phyloP scores from a whole-genome alignment of 2,888 invertebrate genomes.

The Caenorhabditis sp. region DNA sequence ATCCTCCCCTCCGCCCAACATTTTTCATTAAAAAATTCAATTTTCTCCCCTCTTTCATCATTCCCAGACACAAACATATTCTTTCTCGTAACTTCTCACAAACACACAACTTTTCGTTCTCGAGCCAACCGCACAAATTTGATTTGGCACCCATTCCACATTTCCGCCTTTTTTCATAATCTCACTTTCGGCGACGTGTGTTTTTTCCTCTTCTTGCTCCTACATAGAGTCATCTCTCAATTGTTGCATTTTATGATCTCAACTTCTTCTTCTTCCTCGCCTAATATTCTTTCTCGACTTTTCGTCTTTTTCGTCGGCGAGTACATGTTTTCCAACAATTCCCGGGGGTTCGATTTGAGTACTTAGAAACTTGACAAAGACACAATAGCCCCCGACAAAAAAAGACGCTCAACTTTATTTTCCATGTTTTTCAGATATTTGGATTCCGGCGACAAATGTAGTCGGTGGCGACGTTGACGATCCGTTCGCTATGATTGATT shows the following conservation, averaged over 20 bases:
- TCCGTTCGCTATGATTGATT: constrained; percentile 27
- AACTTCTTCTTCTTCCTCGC: too few species aligned
- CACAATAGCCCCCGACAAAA: not conserved
- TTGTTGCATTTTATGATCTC: too few species aligned
- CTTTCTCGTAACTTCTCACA: constrained; percentile 2
- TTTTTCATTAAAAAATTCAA: not conserved
- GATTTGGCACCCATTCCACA: constrained; percentile 9
- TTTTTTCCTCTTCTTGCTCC: too few species aligned
- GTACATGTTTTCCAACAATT: not conserved
- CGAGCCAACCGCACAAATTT: constrained; percentile 6
- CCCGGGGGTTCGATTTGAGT: not conserved
- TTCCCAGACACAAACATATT: not conserved
- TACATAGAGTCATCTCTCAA: constrained; percentile 1
- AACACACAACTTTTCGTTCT: too few species aligned
- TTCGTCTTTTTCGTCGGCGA: not conserved
- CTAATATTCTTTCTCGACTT: too few species aligned
- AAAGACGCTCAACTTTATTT: too few species aligned
- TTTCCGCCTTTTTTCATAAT: not conserved
- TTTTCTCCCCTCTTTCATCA: not conserved
- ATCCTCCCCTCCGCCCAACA: too few species aligned
- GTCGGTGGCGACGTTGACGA: constrained; percentile 16
- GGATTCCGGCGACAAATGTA: constrained; percentile 25
- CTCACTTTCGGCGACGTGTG: too few species aligned
- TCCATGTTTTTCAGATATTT: not conserved
- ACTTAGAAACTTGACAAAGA: not conserved